Percentiles rank a stretch among this genome's conserved stretches.
Conservation (phyloP, 2,888 invertebrate species). For the Rhorus exstirpatorius region DNA sequence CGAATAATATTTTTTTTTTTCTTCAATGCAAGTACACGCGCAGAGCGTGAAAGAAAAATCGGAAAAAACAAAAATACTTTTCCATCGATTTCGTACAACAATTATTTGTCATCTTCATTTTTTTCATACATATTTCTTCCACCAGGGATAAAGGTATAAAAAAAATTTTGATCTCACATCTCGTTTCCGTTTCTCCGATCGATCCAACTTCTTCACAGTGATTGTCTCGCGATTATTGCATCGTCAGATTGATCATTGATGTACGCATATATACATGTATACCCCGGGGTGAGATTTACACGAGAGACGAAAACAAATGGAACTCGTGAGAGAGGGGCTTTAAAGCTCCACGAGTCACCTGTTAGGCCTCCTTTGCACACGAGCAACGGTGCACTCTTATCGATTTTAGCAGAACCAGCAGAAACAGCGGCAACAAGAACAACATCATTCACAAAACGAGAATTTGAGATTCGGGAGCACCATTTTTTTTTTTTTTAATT, state of each 20-base stretch:
- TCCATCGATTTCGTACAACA: neutral
- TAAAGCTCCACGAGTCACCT: slow-evolving; percentile 65
- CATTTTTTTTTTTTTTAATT: slow-evolving; percentile 6
- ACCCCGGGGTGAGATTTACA: slow-evolving; percentile 9
- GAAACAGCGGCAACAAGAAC: slow-evolving; percentile 36
- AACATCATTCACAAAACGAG: slow-evolving; percentile 44
- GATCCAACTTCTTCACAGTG: slow-evolving; percentile 1
- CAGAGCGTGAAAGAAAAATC: too few relatives aligned
- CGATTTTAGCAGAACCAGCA: slow-evolving; percentile 58
- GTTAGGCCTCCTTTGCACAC: slow-evolving; percentile 64
- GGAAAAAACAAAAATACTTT: neutral
- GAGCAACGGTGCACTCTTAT: slow-evolving; percentile 63
- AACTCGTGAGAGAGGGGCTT: slow-evolving; percentile 52
- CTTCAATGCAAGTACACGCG: too few relatives aligned
- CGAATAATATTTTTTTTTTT: too few relatives aligned
- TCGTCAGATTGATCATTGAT: slow-evolving; percentile 26
- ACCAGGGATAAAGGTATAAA: neutral
- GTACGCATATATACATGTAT: neutral
- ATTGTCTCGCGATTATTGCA: slow-evolving; percentile 10
- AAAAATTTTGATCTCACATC: slow-evolving; percentile 16
- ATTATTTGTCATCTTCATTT: too few relatives aligned
- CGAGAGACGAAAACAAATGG: slow-evolving; percentile 50
- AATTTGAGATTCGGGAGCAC: neutral
- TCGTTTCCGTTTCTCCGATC: slow-evolving; percentile 8
- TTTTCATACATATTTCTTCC: slow-evolving; percentile 8